Evolutionary conservation across 2,113 vertebrate species (phyloP), one percentile per base, ranked within the genome.

Genomic region (Cacatua alba): DNA sequence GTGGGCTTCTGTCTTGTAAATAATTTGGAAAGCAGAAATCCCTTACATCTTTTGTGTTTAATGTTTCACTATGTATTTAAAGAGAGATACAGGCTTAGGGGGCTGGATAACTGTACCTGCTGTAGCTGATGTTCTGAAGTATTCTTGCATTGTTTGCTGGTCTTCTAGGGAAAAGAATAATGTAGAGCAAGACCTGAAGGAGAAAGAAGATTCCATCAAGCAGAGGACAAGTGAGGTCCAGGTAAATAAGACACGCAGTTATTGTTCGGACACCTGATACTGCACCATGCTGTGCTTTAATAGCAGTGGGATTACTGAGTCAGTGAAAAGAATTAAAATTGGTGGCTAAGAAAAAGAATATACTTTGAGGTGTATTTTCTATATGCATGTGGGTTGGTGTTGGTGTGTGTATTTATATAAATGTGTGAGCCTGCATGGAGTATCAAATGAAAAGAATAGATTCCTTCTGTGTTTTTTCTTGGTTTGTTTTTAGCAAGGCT

Each of bases 151-250:
- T 97, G 98, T 99, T 96, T 99, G 99, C 98, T 99, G 99, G 99
- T 98, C 98, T 97, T 99, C 98, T 97, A 99, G 99, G 98, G 99
- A 99, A 98, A 99, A 99, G 98, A 99, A 96, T 96, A 98, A 98
- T 85, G 99, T 99, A 97, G 99, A 99, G 88, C 99, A 99, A 96
- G 99, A 99, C 91, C 99, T 99, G 97, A 99, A 99, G 94, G 99
- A 99, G 96, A 99, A 99, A 84, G 99, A 99, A 97, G 99, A 99
- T 92, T 97, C 98, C 87, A 98, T 99, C 97, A 98, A 98, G 92
- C 98, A 99, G 97, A 98, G 98, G 94, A 99, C 97, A 91, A 98
- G 75, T 11, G 99, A 99, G 97, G 98, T 99, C 37, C 99, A 99
- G 99, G 99, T 99, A 98, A 97, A 97, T 83, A 86, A 88, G 69